Percentiles rank a stretch among this genome's conserved stretches.
Evolutionary conservation across 1,140 invertebrate species (phyloP).

Genomic region (Philotrypesis tridentata): DNA sequence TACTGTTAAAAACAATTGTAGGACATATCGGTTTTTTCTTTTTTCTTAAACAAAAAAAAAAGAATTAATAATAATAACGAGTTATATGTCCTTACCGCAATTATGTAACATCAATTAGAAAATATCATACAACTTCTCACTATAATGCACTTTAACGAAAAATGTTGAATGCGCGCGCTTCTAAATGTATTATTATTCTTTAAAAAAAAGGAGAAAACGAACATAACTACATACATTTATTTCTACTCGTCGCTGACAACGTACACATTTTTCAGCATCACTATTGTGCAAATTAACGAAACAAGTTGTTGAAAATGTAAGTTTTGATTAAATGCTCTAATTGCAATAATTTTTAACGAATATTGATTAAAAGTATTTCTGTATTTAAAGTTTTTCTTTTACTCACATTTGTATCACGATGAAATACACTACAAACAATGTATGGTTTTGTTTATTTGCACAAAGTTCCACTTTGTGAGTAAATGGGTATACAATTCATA

Average conservation of each 20-base stretch:
- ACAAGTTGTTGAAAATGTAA: slow-evolving; percentile 20
- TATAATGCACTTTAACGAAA: slow-evolving; percentile 30
- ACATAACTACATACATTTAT: slow-evolving; percentile 30
- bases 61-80: slow-evolving; percentile 24
- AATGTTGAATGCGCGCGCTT: slow-evolving; percentile 11
- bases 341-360: not conserved
- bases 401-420: not conserved
- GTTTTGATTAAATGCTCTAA: slow-evolving; percentile 42
- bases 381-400: not conserved
- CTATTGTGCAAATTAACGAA: slow-evolving; percentile 44
- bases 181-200: slow-evolving; percentile 18
- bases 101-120: slow-evolving; percentile 36
- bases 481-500: slow-evolving; percentile 30
- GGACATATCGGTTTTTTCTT: slow-evolving; percentile 40
- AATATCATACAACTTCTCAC: slow-evolving; percentile 32
- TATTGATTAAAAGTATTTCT: slow-evolving; percentile 20
- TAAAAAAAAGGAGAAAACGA: slow-evolving; percentile 33
- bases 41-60: slow-evolving; percentile 36
- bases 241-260: slow-evolving; percentile 39
- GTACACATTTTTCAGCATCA: slow-evolving; percentile 1
- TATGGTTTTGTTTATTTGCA: slow-evolving; percentile 42
- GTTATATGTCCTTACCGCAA: slow-evolving; percentile 4
- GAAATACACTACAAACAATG: slow-evolving; percentile 1
- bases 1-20: slow-evolving; percentile 51
- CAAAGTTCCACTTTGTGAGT: slow-evolving; percentile 36